A percentile compares a stretch with the other conserved stretches of the same genome.
Conservation (phyloP, 2,797 vertebrate genomes). For the Pipistrellus pygmaeus region DNA sequence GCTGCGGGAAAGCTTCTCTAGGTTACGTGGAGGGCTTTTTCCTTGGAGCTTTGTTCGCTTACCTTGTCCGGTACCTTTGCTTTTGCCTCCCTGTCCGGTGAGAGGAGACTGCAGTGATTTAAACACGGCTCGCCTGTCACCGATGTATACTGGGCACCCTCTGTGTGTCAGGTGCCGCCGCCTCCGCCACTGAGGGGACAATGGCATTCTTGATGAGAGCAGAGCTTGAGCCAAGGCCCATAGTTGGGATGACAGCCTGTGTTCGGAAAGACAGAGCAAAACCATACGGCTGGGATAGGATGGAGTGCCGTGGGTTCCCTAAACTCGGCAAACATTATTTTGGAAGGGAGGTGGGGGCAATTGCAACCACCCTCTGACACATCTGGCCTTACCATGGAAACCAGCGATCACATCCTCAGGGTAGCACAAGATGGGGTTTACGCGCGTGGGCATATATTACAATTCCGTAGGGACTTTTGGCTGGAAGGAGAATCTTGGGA, state of each 20-base stretch:
- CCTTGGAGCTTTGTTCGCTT: slow-evolving; percentile 55
- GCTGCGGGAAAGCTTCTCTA: slow-evolving; percentile 55
- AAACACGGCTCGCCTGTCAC: slow-evolving; percentile 61
- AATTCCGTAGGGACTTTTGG: slow-evolving; percentile 26
- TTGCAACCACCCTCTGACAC: slow-evolving; percentile 4
- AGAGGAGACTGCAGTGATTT: slow-evolving; percentile 61
- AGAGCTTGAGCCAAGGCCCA: slow-evolving; percentile 54
- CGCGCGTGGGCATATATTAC: not conserved
- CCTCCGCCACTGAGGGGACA: slow-evolving; percentile 45
- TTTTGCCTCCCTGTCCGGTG: slow-evolving; percentile 53
- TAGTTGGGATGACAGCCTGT: not conserved
- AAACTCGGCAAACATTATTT: slow-evolving; percentile 58
- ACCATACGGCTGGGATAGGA: not conserved
- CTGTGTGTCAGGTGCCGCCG: slow-evolving; percentile 58
- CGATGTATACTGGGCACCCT: slow-evolving; percentile 49
- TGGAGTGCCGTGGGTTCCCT: not conserved
- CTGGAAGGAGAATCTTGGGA: slow-evolving; percentile 40
- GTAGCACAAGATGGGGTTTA: slow-evolving; percentile 20
- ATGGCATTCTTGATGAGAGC: slow-evolving; percentile 59
- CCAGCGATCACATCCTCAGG: slow-evolving; percentile 3
- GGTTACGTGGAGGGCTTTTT: slow-evolving; percentile 44
- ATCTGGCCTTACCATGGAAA: slow-evolving; percentile 6
- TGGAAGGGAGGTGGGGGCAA: not conserved
- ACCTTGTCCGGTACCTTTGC: slow-evolving; percentile 60
- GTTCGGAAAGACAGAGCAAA: slow-evolving; percentile 58